A percentile compares a stretch with the other conserved stretches of the same genome.
phyloP scores from a whole-genome alignment of 2,888 invertebrate species.

The Pristionchus mayeri region DNA sequence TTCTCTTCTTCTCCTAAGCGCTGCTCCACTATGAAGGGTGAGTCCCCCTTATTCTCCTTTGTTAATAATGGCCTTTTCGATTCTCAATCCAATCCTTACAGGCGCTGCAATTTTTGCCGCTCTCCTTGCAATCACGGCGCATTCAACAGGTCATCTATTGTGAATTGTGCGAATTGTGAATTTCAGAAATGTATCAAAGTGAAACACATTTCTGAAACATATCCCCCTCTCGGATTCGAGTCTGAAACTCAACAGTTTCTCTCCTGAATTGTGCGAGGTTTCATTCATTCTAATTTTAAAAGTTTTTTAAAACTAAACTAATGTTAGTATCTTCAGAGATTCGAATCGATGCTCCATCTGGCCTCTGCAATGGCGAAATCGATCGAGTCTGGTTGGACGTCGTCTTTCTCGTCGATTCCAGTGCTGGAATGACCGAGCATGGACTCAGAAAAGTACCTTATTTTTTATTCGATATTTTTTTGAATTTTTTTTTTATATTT shows the following conservation, averaged over 20 bases:
- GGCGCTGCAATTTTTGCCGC: not conserved
- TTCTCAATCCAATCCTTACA: not conserved
- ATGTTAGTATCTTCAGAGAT: not conserved
- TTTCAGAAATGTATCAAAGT: too few species aligned
- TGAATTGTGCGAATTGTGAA: too few species aligned
- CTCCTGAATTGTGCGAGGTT: too few species aligned
- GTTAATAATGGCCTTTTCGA: too few species aligned
- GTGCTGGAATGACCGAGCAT: not conserved
- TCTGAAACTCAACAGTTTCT: too few species aligned
- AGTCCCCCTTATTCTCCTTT: not conserved
- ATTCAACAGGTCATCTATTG: not conserved
- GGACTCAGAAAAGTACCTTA: constrained; percentile 33
- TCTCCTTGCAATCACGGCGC: not conserved
- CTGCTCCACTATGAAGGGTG: not conserved
- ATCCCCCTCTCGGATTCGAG: too few species aligned
- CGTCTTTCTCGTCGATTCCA: constrained; percentile 37
- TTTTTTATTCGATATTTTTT: too few species aligned
- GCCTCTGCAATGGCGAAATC: not conserved
- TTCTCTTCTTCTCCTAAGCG: not conserved
- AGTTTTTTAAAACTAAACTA: not conserved
- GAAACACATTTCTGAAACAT: too few species aligned
- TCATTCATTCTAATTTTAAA: not conserved
- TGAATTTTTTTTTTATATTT: too few species aligned
- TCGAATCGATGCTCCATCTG: not conserved
- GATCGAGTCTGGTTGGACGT: not conserved